Evolutionary conservation across 2,797 vertebrate species (phyloP), one percentile per base, ranked within the genome.

Genomic region (Acomys russatus): DNA sequence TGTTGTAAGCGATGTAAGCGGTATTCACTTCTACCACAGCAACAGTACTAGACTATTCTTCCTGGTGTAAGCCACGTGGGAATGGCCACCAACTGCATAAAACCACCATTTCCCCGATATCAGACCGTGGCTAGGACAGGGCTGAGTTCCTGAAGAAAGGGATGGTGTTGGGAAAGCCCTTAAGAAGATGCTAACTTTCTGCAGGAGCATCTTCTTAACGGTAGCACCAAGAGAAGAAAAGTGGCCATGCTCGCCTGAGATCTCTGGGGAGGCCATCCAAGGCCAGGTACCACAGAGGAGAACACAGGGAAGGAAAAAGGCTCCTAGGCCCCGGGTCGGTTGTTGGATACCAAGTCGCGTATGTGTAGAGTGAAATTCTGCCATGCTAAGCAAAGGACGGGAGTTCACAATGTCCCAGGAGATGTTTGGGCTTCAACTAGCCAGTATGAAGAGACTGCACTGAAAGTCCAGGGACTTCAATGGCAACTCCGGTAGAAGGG

Each of bases 391-490:
- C 23, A 68, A 86, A 91, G n/a, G 91, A 63, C 66, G 20, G 82
- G 35, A 12, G 35, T 49, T 95, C n/a, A 54, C 59, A 38, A 2
- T 25, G 8, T 11, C 51, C 23, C 82, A 33, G n/a, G 18, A 61
- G 49, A 64, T 56, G 38, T 35, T 56, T 44, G 25, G 68, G 35
- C 92, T 94, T 79, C 80, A 94, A 61, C 56, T 10, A 17, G 14
- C 25, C 76, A 59, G 28, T 30, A 28, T 38, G 71, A 86, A 82
- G 25, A 94, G 68, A 30, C 23, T 14, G 78, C n/a, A 30, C 18
- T 35, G 44, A 94, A 56, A 86, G 78, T 35, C 78, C 74, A 90
- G 68, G 86, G 44, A 92, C 54, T 73, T 97, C 61, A 76, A 7
- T n/a, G 84, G 61, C 56, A 12, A 76, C 54, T 78, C 22, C 64